phyloP scores from a whole-genome alignment of 1,140 invertebrate species.

The Drosophila burlai region DNA sequence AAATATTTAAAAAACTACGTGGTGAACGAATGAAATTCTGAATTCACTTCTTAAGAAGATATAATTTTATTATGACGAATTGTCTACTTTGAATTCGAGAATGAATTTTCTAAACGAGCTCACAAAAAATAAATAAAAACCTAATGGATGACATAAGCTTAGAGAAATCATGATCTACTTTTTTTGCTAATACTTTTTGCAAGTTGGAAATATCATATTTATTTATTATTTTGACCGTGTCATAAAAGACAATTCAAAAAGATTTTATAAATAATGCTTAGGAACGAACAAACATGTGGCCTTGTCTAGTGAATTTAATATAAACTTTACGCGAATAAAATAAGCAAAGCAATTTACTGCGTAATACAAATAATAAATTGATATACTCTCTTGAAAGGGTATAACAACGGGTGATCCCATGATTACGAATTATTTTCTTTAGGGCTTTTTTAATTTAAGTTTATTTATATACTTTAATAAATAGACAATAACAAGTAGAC shows the following conservation, averaged over 20 bases:
- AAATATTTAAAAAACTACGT: background rate
- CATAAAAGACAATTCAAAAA: too few relatives aligned
- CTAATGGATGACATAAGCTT: background rate
- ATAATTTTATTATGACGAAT: background rate
- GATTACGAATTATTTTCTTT: background rate
- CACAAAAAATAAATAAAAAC: background rate
- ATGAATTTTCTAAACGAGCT: background rate
- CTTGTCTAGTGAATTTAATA: too few relatives aligned
- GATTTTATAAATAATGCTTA: background rate
- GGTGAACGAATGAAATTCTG: background rate
- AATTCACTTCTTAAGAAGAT: background rate
- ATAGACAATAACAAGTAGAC: background rate
- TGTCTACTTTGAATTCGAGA: background rate
- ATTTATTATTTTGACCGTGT: too few relatives aligned
- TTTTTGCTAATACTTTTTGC: background rate
- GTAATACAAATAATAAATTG: too few relatives aligned
- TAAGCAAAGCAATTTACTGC: too few relatives aligned
- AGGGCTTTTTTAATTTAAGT: background rate
- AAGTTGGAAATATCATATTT: background rate
- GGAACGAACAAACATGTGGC: background rate
- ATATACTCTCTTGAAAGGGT: too few relatives aligned
- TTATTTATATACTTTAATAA: background rate
- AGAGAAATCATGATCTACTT: background rate
- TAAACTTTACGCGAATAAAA: too few relatives aligned
- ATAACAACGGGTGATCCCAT: background rate